Conservation (phyloP, 2,888 invertebrate species). For the Xanthia togata region DNA sequence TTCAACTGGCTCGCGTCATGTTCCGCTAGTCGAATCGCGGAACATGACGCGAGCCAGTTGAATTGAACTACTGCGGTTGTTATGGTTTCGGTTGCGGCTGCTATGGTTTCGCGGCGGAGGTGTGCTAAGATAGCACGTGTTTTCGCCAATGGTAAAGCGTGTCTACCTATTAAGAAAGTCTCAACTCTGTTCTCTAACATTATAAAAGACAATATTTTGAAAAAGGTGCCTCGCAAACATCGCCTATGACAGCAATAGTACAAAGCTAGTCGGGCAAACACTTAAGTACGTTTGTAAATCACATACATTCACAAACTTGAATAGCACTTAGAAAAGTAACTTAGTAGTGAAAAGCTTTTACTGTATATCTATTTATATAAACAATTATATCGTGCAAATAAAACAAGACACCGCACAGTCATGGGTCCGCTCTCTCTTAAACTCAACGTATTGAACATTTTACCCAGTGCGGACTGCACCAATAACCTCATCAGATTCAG, state of each 20-base stretch:
- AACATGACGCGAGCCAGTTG: too few relatives aligned
- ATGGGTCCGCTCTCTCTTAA: constrained; percentile 44
- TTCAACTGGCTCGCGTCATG: too few relatives aligned
- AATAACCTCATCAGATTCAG: constrained; percentile 10
- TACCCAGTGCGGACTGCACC: neutral
- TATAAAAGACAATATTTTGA: neutral
- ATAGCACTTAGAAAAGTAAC: constrained; percentile 13
- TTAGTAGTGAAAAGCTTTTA: constrained; percentile 23
- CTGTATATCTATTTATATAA: neutral
- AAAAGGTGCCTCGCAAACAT: neutral
- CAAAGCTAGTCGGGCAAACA: neutral
- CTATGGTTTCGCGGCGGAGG: too few relatives aligned
- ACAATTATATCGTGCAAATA: constrained; percentile 18
- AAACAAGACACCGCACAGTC: neutral
- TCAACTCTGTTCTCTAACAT: neutral
- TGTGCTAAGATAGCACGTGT: too few relatives aligned
- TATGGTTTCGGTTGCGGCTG: too few relatives aligned
- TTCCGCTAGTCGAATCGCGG: too few relatives aligned
- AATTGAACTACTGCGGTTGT: too few relatives aligned
- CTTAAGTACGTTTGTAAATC: neutral
- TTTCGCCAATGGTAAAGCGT: neutral
- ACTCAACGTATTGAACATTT: neutral
- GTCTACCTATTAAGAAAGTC: neutral
- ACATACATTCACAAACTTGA: constrained; percentile 19
- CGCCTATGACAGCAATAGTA: neutral